These are phyloP conservation scores for Gallinago paraguaiae DNA, from an alignment of 2,113 vertebrate species.

Conservation along the genomic window DNA sequence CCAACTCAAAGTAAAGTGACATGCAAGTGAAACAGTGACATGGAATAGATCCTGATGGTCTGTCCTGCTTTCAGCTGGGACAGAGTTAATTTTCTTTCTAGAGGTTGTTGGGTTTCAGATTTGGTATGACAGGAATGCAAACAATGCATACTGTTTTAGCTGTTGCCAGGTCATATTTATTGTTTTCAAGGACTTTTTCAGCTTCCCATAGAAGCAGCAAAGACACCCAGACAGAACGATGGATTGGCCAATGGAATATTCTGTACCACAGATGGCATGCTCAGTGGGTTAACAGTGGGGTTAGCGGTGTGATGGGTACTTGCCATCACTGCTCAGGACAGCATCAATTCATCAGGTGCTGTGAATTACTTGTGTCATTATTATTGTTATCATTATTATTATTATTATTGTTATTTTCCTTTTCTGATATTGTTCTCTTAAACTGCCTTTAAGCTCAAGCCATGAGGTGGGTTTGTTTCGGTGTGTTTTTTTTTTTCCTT, in stretches of 20 bases:
- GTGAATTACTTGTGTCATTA: background rate
- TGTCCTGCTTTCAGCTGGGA: background rate
- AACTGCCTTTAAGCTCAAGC: background rate
- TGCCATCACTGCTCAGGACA: background rate
- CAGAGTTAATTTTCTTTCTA: background rate
- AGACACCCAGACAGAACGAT: background rate
- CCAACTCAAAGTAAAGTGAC: background rate
- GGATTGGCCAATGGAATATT: background rate
- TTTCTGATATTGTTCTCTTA: background rate
- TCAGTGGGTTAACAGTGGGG: background rate
- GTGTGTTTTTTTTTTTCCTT: background rate
- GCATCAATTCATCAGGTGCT: background rate
- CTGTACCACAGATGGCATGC: background rate
- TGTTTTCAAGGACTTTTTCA: background rate
- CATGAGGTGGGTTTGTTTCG: too few relatives aligned
- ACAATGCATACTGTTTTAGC: background rate
- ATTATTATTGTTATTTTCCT: background rate
- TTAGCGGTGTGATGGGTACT: background rate
- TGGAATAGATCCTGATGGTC: background rate
- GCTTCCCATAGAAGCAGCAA: background rate
- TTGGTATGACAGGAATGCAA: background rate
- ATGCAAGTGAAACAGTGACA: background rate
- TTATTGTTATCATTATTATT: background rate
- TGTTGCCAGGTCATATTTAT: background rate
- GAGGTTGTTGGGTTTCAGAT: background rate